phyloP scores from a whole-genome alignment of 2,888 invertebrate species.

The Erynnis tages region DNA sequence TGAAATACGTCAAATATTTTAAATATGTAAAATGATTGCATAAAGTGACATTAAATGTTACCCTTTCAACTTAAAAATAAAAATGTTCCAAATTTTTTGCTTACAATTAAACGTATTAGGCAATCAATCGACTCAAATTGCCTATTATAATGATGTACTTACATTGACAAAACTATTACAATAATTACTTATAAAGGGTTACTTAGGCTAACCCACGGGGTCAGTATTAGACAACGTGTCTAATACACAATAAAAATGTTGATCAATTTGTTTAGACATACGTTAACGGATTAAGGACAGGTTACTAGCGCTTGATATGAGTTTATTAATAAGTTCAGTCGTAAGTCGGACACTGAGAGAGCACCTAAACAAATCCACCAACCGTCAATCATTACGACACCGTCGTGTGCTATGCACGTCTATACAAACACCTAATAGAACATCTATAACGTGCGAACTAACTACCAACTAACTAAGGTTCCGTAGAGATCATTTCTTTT shows the following conservation, averaged over 20 bases:
- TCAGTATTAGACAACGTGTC: slow-evolving; percentile 32
- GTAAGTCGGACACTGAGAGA: slow-evolving; percentile 34
- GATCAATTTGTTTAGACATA: slow-evolving; percentile 54
- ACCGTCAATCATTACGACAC: slow-evolving; percentile 36
- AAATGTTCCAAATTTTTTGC: background rate
- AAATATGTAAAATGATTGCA: background rate
- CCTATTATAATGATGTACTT: slow-evolving; percentile 2
- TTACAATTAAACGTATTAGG: slow-evolving; percentile 28
- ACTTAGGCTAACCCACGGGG: slow-evolving; percentile 49
- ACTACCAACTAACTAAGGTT: slow-evolving; percentile 35
- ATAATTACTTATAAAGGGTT: slow-evolving; percentile 36
- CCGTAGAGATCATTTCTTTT: slow-evolving; percentile 76
- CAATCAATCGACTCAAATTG: slow-evolving; percentile 35
- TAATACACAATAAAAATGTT: slow-evolving; percentile 41
- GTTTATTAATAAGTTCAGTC: slow-evolving; percentile 59
- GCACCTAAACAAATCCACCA: slow-evolving; percentile 51
- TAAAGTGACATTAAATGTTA: background rate
- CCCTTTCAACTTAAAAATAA: background rate
- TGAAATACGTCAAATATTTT: background rate
- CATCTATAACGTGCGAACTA: slow-evolving; percentile 42
- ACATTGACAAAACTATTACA: background rate
- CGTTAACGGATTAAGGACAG: slow-evolving; percentile 26
- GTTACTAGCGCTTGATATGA: slow-evolving; percentile 52
- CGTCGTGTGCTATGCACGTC: slow-evolving; percentile 53
- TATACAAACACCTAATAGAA: slow-evolving; percentile 40